These are phyloP conservation scores for Equus przewalskii DNA, from an alignment of 2,113 vertebrate species.

Conservation along the genomic window DNA sequence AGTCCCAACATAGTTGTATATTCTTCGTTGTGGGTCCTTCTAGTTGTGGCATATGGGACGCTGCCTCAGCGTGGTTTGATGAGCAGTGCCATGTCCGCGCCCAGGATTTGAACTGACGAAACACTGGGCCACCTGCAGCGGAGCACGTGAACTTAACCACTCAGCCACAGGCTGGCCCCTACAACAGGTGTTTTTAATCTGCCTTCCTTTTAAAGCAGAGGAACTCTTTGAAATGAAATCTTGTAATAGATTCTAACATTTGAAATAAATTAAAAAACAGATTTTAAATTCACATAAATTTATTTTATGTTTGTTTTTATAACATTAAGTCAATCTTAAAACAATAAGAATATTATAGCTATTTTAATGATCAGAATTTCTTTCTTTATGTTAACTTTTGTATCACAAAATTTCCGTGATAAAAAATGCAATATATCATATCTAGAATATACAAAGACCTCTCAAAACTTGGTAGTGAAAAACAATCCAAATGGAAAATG, in stretches of 20 bases:
- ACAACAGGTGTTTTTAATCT: conserved; percentile 39
- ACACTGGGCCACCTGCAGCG: too few relatives aligned
- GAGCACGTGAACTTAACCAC: too few relatives aligned
- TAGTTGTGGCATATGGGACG: too few relatives aligned
- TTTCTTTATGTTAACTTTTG: not conserved
- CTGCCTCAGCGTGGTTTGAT: too few relatives aligned
- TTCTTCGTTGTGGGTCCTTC: too few relatives aligned
- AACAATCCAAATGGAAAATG: not conserved
- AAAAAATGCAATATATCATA: not conserved
- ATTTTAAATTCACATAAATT: conserved; percentile 33
- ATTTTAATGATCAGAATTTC: conserved; percentile 13
- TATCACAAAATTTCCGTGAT: not conserved
- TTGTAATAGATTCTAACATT: not conserved
- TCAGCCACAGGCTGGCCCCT: not conserved
- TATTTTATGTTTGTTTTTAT: conserved; percentile 47
- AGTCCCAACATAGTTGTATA: too few relatives aligned
- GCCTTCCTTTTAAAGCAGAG: conserved; percentile 2
- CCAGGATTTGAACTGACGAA: too few relatives aligned
- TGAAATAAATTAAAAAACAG: not conserved
- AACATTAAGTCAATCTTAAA: conserved; percentile 30
- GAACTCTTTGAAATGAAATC: conserved; percentile 38
- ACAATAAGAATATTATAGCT: conserved; percentile 25
- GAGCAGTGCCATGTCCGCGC: too few relatives aligned
- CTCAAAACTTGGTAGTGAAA: not conserved
- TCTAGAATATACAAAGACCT: not conserved